Percentiles rank a stretch among this genome's conserved stretches.
Conservation (phyloP, 1,140 invertebrate species). For the Hyles vespertilio region DNA sequence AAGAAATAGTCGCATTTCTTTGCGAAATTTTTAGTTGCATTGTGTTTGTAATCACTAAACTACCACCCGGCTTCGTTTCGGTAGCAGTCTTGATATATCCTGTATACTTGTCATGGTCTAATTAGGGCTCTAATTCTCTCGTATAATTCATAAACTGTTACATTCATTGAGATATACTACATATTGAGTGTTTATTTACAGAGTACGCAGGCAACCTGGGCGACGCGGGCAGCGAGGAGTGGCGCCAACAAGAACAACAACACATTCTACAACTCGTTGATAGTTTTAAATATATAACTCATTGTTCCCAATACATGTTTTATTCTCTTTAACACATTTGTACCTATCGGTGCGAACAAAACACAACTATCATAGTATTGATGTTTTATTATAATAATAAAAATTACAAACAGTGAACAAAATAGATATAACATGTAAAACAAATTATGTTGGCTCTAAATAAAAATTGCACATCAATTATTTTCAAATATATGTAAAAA, state of each 20-base stretch:
- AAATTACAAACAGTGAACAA: conserved; percentile 24
- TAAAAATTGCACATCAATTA: conserved; percentile 5
- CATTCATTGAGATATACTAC: no score
- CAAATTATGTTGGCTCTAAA: conserved; percentile 14
- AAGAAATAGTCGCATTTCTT: no score
- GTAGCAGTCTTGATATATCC: no score
- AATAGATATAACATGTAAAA: conserved; percentile 16
- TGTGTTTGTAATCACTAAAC: no score
- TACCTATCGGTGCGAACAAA: no score
- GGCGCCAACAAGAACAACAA: conserved; percentile 92
- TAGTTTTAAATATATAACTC: conserved; percentile 80
- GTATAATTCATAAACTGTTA: no score
- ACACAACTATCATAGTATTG: conserved; percentile 29
- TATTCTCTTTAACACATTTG: no score
- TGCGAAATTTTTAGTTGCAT: no score
- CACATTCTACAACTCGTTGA: conserved; percentile 95
- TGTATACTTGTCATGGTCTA: no score
- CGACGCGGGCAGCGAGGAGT: conserved; percentile 87
- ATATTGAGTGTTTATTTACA: background rate
- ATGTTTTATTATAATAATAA: conserved; percentile 19
- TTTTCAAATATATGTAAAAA: conserved; percentile 11
- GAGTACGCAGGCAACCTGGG: conserved; percentile 92
- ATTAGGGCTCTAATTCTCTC: no score
- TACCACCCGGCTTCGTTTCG: no score
- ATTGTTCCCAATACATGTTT: no score